Evolutionary conservation across 2,797 vertebrate species (phyloP), one percentile per base, ranked within the genome.

Genomic region (Anisognathus igniventris): DNA sequence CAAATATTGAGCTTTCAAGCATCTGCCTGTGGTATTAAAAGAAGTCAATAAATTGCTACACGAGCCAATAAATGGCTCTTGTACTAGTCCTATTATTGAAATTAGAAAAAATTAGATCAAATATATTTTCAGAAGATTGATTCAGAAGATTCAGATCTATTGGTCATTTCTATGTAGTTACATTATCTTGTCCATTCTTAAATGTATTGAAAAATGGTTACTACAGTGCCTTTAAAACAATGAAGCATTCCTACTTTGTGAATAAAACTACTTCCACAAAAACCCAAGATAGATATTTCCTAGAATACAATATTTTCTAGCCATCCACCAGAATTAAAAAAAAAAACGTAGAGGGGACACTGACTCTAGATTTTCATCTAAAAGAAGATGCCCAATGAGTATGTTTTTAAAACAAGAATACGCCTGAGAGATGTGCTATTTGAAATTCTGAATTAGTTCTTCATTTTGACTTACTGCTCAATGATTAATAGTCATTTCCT

Each of bases 1-100:
- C 98, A 92, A 96, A 97, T 79, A 98, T 93, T 3, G 98, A 99
- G 28, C 97, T 97, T 58, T 98, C 96, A 21, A 99, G 97, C 95
- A 98, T 97, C 75, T 98, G 97, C 95, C 99, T 99, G 91, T 62
- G 37, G 57, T 73, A 96, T 81, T 89, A 37, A 93, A 79, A 97
- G 62, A 96, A 80, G 31, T 50, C 25, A 91, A n/a, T 64, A 66
- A 91, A 72, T 37, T 50, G 25, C 11, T 33, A 28, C 24, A 60
- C 7, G 8, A 68, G 24, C 11, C 8, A 76, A 74, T 57, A 42
- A 53, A 60, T 21, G 8, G 12, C 40, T 90, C 67, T 39, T 77
- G 27, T 27, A 93, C 54, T 51, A 71, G 42, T 48, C 18, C 25
- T 56, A 22, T 40, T 75, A 88, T 28, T 76, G 50, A 74, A 78